phyloP scores from a whole-genome alignment of 2,797 vertebrate genomes.

The Amblyraja radiata region DNA sequence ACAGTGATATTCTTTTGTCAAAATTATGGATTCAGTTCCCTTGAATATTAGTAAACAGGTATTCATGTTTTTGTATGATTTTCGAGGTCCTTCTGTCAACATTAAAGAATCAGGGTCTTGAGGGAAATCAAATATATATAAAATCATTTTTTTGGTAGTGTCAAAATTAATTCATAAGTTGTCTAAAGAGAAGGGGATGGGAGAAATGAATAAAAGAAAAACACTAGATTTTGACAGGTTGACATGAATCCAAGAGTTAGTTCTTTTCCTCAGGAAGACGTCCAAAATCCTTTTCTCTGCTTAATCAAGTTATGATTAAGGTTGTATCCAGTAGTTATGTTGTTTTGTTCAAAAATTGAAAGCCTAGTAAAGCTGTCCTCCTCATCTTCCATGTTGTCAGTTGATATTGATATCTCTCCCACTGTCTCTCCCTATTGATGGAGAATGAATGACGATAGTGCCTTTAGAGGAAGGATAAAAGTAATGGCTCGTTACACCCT shows the following conservation, averaged over 20 bases:
- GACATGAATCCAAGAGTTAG: not conserved
- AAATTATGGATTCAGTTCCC: not conserved
- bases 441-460: not conserved
- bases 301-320: not conserved
- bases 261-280: not conserved
- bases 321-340: not conserved
- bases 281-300: not conserved
- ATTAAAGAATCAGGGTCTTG: not conserved
- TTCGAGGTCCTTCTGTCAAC: not conserved
- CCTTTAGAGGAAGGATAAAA: not conserved
- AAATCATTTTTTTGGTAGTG: no score
- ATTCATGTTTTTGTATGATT: not conserved
- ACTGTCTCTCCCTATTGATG: not conserved
- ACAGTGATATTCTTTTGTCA: not conserved
- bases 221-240: no score
- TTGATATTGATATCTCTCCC: not conserved
- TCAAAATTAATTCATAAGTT: no score
- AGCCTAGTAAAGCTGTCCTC: not conserved
- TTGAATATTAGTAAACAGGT: not conserved
- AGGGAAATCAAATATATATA: not conserved
- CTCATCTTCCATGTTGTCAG: not conserved
- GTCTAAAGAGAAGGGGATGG: no score
- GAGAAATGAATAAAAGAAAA: no score
- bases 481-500: not conserved
- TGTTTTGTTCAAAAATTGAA: not conserved